These are phyloP conservation scores for Mus caroli DNA, from an alignment of 2,797 vertebrate genomes.

Conservation along the genomic window DNA sequence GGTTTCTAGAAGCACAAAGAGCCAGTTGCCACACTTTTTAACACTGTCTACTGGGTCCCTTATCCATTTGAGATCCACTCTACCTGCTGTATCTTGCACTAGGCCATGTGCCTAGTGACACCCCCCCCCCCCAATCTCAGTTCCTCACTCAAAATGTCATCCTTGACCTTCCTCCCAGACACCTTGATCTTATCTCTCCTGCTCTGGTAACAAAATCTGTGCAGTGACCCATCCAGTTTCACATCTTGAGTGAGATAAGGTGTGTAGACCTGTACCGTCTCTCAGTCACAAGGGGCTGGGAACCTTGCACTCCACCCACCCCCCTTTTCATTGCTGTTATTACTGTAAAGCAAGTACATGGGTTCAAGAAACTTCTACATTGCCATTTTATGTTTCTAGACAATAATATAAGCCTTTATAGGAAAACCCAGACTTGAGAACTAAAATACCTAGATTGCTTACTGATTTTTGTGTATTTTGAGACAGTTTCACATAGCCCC, in stretches of 20 bases:
- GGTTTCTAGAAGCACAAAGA: background rate
- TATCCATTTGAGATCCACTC: background rate
- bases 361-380: background rate
- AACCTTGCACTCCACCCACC: background rate
- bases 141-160: background rate
- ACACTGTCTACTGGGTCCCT: background rate
- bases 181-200: background rate
- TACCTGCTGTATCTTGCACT: background rate
- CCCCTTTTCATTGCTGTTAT: background rate
- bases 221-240: background rate
- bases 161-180: background rate
- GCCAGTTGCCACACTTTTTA: background rate
- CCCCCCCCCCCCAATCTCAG: background rate
- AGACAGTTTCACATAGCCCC: background rate
- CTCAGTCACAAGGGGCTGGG: background rate
- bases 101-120: background rate
- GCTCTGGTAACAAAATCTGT: background rate
- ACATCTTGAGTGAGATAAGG: background rate
- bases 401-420: background rate
- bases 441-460: background rate
- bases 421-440: background rate
- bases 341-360: background rate
- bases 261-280: background rate
- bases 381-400: constrained; percentile 35
- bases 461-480: background rate